Percentiles rank a stretch among this genome's conserved stretches.
Evolutionary conservation across 1,140 invertebrate species (phyloP).

Genomic region (Drosophila asahinai): DNA sequence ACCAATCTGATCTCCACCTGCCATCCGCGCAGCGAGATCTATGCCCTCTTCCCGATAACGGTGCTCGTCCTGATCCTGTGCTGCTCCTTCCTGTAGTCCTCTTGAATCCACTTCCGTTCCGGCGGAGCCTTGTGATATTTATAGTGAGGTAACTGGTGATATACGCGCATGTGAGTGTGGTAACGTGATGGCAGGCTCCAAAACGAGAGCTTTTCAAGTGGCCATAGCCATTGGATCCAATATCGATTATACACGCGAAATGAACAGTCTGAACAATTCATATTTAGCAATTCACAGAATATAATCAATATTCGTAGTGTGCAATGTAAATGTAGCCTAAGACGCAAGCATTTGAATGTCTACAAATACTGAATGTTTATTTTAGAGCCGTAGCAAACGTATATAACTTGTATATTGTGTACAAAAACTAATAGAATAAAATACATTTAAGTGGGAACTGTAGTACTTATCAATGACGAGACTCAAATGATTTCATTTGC

Average conservation of each 20-base stretch:
- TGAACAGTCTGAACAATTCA: constrained; percentile 68
- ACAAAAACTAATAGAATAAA: constrained; percentile 16
- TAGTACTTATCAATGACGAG: constrained; percentile 13
- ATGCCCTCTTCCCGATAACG: constrained; percentile 91
- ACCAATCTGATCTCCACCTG: constrained; percentile 90
- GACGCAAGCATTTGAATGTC: constrained; percentile 57
- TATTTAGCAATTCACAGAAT: constrained; percentile 57
- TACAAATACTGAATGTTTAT: constrained; percentile 16
- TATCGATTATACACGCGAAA: constrained; percentile 46
- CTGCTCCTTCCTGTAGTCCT: constrained; percentile 90
- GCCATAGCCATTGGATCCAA: constrained; percentile 47
- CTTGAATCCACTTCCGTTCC: neutral
- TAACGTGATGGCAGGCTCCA: constrained; percentile 42
- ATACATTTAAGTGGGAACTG: constrained; percentile 12
- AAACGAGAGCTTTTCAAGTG: constrained; percentile 49
- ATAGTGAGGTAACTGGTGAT: constrained; percentile 65
- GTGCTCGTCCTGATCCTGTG: constrained; percentile 90
- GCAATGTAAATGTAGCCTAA: constrained; percentile 35
- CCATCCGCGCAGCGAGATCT: constrained; percentile 90
- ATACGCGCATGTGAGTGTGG: constrained; percentile 43
- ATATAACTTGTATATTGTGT: constrained; percentile 29
- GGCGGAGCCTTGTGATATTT: constrained; percentile 68
- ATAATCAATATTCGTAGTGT: constrained; percentile 37
- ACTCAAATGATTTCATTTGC: constrained; percentile 4
- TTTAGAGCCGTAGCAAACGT: neutral